Conservation (phyloP, 2,888 invertebrate species). For the Sipha maydis region DNA sequence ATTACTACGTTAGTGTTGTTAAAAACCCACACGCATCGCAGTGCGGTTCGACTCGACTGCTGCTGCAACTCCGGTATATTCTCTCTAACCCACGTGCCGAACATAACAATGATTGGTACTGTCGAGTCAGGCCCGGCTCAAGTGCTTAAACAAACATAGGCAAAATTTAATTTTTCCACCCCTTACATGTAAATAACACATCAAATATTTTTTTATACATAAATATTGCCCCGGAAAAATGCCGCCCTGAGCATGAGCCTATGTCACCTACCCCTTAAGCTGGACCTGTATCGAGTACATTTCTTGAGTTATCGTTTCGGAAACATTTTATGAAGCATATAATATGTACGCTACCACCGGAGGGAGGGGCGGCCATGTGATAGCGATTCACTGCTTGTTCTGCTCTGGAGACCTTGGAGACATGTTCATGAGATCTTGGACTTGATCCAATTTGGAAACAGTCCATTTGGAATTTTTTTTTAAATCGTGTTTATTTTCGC, state of each 20-base stretch:
- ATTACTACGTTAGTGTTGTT: background rate
- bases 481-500: slow-evolving; percentile 52
- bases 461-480: slow-evolving; percentile 48
- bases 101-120: no score
- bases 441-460: slow-evolving; percentile 27
- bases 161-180: no score
- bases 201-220: no score
- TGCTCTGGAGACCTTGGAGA: slow-evolving; percentile 50
- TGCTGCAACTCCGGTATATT: background rate
- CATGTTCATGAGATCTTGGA: slow-evolving; percentile 16
- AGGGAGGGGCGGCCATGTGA: slow-evolving; percentile 30
- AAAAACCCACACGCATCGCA: background rate
- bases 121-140: no score
- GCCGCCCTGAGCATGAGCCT: no score
- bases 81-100: no score
- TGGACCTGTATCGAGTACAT: no score
- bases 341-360: background rate
- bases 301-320: background rate
- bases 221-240: no score
- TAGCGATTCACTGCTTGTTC: slow-evolving; percentile 1
- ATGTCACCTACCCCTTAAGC: no score
- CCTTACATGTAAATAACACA: no score
- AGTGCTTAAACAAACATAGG: no score
- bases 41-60: background rate
- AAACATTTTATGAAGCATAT: background rate